Base-by-base conservation (phyloP, 1,140 invertebrate species). In the Akabosia matsudoensis region DNA sequence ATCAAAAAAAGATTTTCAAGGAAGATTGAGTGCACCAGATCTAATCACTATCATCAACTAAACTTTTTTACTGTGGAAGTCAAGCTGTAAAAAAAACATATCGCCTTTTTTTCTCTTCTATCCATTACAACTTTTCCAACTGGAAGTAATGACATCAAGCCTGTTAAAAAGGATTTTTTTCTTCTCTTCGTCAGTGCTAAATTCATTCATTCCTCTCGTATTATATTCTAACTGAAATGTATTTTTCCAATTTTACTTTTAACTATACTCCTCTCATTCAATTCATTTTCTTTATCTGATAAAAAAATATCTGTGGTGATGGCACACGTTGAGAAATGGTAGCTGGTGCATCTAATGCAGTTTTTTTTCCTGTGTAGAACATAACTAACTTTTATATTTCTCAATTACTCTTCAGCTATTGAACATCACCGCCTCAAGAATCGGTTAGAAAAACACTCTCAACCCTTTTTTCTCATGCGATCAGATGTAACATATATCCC, bases 1-100 rank as follows among this genome's bases (percentile, higher is more conserved):
- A 67, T 67, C 26, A 67, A 67, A 67, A n/a, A n/a, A 67, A 67
- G 61, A 67, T 67, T 67, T 67, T 67, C 28, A 67, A 67, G 61
- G 61, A 10, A 67, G 61, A 67, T 67, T 67, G 22, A 28, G 37
- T 45, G 7, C 37, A 30, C 22, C 13, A 67, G 61, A 67, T 67
- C 61, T 30, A 67, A 67, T 67, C 54, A 67, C n/a, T n/a, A n/a
- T 67, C 61, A 67, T 67, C 61, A 67, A 67, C 61, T 30, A 13
- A 24, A 13, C 26, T 61, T 61, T 61, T 67, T 30, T 10, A 31
- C 61, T 30, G n/a, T 7, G 24, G 13, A 28, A 67, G 7, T 30
- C 7, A 45, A 45, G 37, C 37, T 45, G 37, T 45, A 45, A 7
- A 45, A 45, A 45, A 45, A 45, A 45, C 7, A 45, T 45, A 45